Percentiles rank a stretch among this genome's conserved stretches.
Conservation (phyloP, 1,140 invertebrate species). For the Drosophila orosa region DNA sequence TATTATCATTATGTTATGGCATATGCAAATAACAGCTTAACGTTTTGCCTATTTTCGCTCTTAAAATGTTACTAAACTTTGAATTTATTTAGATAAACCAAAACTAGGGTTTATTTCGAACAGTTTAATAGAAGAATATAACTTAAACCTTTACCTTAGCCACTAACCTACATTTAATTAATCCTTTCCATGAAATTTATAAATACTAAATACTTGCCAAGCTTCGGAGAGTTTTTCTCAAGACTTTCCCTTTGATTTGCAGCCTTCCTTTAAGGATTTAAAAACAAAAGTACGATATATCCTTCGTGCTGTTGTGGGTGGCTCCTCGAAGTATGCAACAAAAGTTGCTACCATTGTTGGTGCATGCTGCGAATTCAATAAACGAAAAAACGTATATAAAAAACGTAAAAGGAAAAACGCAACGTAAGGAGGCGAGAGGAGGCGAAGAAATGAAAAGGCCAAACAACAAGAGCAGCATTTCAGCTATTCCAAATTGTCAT, state of each 20-base stretch:
- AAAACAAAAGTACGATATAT: slow-evolving; percentile 13
- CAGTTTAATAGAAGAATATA: background rate
- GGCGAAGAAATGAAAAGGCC: slow-evolving; percentile 34
- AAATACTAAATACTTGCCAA: background rate
- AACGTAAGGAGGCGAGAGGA: slow-evolving; percentile 5
- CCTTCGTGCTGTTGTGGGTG: background rate
- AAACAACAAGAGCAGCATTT: slow-evolving; percentile 47
- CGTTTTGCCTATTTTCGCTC: background rate
- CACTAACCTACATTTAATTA: background rate
- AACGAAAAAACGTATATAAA: slow-evolving; percentile 12
- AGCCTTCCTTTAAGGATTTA: background rate
- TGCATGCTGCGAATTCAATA: slow-evolving; percentile 60
- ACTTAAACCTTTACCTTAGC: background rate
- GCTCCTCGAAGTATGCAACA: slow-evolving; percentile 41
- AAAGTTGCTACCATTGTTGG: slow-evolving; percentile 53
- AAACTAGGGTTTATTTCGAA: background rate
- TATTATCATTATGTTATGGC: too few species aligned
- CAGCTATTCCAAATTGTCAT: slow-evolving; percentile 48
- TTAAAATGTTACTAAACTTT: background rate
- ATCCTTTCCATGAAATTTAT: background rate
- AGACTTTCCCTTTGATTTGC: slow-evolving; percentile 2
- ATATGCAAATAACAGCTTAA: background rate
- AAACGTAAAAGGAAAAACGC: slow-evolving; percentile 3
- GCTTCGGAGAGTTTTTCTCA: background rate
- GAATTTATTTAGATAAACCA: too few species aligned